phyloP scores from a whole-genome alignment of 2,113 vertebrate species.

The Calonectris borealis region DNA sequence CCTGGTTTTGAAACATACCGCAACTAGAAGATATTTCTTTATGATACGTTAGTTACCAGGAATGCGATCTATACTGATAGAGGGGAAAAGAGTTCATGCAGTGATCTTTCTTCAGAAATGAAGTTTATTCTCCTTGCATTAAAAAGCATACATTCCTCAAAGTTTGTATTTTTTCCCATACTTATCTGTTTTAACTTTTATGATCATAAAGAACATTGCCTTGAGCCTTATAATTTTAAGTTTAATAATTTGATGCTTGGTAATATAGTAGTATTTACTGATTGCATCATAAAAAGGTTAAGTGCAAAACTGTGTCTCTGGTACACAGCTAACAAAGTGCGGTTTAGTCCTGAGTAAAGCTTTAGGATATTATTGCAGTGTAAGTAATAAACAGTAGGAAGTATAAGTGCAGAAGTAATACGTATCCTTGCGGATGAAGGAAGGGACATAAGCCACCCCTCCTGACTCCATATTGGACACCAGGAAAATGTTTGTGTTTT shows the following conservation, averaged over 20 bases:
- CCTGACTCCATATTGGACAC: not conserved
- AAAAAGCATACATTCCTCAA: not conserved
- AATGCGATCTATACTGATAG: not conserved
- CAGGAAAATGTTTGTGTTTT: not conserved
- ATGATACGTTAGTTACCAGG: slow-evolving; percentile 40
- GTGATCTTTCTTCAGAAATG: not conserved
- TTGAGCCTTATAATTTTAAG: not conserved
- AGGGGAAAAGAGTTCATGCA: not conserved
- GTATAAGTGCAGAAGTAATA: not conserved
- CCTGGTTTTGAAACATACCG: slow-evolving; percentile 53
- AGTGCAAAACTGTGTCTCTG: not conserved
- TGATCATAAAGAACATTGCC: not conserved
- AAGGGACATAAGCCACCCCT: not conserved
- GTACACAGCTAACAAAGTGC: not conserved
- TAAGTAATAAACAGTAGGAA: not conserved
- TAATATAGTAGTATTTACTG: not conserved
- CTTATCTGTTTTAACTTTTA: not conserved
- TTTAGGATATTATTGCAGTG: not conserved
- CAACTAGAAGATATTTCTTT: slow-evolving; percentile 46
- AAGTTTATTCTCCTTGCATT: not conserved
- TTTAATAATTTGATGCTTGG: not conserved
- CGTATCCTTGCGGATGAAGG: not conserved
- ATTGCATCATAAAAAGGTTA: not conserved
- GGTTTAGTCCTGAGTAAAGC: not conserved
- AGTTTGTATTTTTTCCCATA: not conserved